Evolutionary conservation across 2,797 vertebrate genomes (phyloP).

Genomic region (Lepilemur septentrionalis): DNA sequence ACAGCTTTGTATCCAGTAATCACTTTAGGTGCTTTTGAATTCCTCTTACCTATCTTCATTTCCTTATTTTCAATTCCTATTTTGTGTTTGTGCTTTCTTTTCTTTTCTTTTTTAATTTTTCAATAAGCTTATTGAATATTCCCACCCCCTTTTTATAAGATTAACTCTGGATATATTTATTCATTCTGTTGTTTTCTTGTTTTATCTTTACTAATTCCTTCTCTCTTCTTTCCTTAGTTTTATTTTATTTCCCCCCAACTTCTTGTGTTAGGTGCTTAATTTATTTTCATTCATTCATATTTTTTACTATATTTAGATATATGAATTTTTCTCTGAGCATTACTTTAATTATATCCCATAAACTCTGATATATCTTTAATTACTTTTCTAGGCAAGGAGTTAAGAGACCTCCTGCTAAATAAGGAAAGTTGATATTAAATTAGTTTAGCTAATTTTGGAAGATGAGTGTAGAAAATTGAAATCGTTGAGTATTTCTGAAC

Average conservation of each 20-base stretch:
- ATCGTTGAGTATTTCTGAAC: slow-evolving; percentile 20
- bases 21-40: not conserved
- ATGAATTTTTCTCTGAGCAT: slow-evolving; percentile 23
- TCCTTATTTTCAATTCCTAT: not conserved
- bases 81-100: not conserved
- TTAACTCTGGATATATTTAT: slow-evolving; percentile 9
- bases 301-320: not conserved
- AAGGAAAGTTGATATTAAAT: slow-evolving; percentile 40
- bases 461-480: not conserved
- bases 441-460: slow-evolving; percentile 5
- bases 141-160: not conserved
- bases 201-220: slow-evolving; percentile 15
- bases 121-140: not conserved
- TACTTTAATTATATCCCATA: slow-evolving; percentile 13
- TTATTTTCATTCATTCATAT: slow-evolving; percentile 18
- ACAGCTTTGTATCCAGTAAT: not conserved
- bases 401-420: not conserved
- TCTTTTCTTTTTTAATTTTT: not conserved
- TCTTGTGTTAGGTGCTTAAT: not conserved
- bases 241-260: not conserved
- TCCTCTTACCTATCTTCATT: not conserved
- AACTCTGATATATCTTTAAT: not conserved
- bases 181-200: not conserved
- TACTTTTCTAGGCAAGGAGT: not conserved
- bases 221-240: slow-evolving; percentile 6